Evolutionary conservation across 2,113 vertebrate species (phyloP).

Genomic region (Rhinopithecus roxellana): DNA sequence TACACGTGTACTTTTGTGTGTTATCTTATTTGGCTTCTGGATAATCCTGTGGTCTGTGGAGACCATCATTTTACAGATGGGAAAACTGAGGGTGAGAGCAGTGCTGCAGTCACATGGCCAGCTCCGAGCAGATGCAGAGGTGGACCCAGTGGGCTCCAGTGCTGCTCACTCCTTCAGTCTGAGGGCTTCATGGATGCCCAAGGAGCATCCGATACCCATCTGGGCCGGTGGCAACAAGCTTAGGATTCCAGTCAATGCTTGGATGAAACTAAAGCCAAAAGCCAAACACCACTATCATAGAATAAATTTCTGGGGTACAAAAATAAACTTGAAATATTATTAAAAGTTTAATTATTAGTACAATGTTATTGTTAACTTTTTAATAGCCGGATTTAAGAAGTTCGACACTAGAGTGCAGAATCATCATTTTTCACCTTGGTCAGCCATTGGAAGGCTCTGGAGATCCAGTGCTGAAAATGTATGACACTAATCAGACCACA

Average conservation of each 20-base stretch:
- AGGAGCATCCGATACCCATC: neutral
- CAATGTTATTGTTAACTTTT: neutral
- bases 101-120: neutral
- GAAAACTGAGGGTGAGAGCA: neutral
- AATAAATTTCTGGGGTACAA: neutral
- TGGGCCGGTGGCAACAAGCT: neutral
- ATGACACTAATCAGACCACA: neutral
- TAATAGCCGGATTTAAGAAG: neutral
- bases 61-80: neutral
- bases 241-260: neutral
- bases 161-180: neutral
- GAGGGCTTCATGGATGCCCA: neutral
- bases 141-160: no score
- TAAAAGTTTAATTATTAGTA: neutral
- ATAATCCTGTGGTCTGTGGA: neutral
- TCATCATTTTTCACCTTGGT: neutral
- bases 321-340: neutral
- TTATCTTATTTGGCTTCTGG: neutral
- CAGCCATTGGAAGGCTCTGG: neutral
- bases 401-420: neutral
- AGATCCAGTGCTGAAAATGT: neutral
- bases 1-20: neutral
- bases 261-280: neutral
- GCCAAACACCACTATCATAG: neutral
- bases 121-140: neutral